A percentile compares a stretch with the other conserved stretches of the same genome.
Evolutionary conservation across 2,888 invertebrate species (phyloP).

Genomic region (Machimus atricapillus): DNA sequence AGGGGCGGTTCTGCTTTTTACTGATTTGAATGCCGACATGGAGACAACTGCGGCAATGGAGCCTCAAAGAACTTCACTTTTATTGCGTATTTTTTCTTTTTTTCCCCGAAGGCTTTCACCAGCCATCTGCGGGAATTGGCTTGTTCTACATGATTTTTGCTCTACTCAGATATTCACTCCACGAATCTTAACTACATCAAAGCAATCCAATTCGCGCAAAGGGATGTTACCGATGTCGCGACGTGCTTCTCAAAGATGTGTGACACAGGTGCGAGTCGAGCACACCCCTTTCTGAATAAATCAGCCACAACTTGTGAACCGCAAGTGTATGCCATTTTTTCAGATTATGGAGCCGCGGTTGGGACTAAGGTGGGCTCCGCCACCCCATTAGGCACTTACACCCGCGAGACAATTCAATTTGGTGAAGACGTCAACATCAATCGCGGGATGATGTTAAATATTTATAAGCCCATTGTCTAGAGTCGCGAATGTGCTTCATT

Average conservation of each 20-base stretch:
- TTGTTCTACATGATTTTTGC: constrained; percentile 27
- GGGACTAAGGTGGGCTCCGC: neutral
- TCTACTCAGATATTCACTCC: constrained; percentile 28
- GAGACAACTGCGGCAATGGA: constrained; percentile 10
- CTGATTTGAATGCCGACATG: neutral
- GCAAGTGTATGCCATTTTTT: neutral
- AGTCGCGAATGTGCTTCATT: neutral
- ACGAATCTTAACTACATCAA: constrained; percentile 32
- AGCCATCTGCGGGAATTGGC: neutral
- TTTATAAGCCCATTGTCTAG: constrained; percentile 39
- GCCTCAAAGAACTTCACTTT: neutral
- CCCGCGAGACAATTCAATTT: constrained; percentile 41
- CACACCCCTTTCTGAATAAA: constrained; percentile 23
- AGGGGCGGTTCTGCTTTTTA: neutral
- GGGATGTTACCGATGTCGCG: neutral
- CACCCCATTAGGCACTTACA: constrained; percentile 32
- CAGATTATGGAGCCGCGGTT: neutral
- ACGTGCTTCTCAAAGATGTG: neutral
- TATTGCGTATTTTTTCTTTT: neutral
- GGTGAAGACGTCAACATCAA: constrained; percentile 33
- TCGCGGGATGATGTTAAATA: constrained; percentile 28
- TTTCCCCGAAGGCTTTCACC: neutral
- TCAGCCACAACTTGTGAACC: neutral
- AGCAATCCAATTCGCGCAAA: neutral
- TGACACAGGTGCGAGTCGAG: constrained; percentile 19